Evolutionary conservation across 2,113 vertebrate genomes (phyloP).

Genomic region (Rafetus swinhoei): DNA sequence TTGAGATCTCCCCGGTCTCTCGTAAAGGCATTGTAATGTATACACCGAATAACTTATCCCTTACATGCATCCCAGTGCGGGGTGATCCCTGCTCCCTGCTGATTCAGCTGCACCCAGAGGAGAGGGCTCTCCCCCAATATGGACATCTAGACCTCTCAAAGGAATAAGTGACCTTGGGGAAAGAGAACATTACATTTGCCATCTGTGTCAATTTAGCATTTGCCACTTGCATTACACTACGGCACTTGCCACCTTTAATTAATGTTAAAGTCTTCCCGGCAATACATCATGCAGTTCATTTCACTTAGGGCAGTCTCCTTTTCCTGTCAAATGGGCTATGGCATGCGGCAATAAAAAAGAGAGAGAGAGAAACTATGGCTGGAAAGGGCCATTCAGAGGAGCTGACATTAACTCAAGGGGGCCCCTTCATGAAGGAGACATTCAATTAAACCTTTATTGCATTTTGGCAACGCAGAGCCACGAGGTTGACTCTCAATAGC

Average conservation of each 20-base stretch:
- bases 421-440: neutral
- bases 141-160: neutral
- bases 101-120: neutral
- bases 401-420: neutral
- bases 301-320: neutral
- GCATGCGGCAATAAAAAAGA: slow-evolving; percentile 15
- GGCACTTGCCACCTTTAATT: slow-evolving; percentile 5
- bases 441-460: neutral
- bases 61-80: neutral
- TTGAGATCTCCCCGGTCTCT: neutral
- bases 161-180: neutral
- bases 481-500: neutral
- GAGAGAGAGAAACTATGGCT: neutral
- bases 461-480: neutral
- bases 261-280: neutral
- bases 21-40: neutral
- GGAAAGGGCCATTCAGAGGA: neutral
- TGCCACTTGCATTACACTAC: neutral
- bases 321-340: neutral
- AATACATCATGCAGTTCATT: neutral
- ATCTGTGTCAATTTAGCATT: slow-evolving; percentile 48
- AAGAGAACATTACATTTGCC: neutral
- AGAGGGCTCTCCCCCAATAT: neutral
- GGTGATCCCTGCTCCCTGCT: neutral
- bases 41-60: neutral